These are phyloP conservation scores for Sinotaia quadrata DNA, from an alignment of 2,888 invertebrate genomes.

Conservation along the genomic window DNA sequence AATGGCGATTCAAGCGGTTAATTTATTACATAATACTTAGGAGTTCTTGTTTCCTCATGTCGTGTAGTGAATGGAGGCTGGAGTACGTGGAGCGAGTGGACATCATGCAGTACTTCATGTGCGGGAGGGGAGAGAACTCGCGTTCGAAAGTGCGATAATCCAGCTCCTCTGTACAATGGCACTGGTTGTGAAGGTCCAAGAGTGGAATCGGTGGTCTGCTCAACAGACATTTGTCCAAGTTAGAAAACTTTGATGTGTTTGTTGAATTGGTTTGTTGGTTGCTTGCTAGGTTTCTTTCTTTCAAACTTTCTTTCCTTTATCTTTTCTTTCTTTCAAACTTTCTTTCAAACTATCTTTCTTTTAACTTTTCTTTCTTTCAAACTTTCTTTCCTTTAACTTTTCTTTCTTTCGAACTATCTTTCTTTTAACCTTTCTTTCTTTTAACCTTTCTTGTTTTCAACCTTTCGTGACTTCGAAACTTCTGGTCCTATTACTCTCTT, in stretches of 20 bases:
- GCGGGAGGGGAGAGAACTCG: constrained; percentile 30
- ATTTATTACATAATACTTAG: too few species aligned
- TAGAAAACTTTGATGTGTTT: neutral
- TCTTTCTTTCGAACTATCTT: too few species aligned
- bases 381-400: too few species aligned
- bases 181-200: neutral
- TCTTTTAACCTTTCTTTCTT: too few species aligned
- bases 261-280: neutral
- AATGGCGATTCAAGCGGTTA: too few species aligned
- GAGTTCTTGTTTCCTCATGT: neutral
- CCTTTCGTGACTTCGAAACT: too few species aligned
- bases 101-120: constrained; percentile 27
- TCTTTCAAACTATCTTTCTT: too few species aligned
- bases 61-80: neutral
- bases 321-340: neutral
- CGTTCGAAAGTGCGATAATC: constrained; percentile 14
- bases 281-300: neutral
- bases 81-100: constrained; percentile 29
- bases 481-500: too few species aligned
- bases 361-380: too few species aligned
- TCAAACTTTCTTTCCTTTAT: neutral
- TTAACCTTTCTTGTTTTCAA: too few species aligned
- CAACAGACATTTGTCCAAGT: constrained; percentile 1
- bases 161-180: neutral
- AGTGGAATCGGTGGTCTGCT: neutral